Base-by-base conservation (phyloP, 2,888 invertebrate genomes). In the Agriopis aurantiaria region DNA sequence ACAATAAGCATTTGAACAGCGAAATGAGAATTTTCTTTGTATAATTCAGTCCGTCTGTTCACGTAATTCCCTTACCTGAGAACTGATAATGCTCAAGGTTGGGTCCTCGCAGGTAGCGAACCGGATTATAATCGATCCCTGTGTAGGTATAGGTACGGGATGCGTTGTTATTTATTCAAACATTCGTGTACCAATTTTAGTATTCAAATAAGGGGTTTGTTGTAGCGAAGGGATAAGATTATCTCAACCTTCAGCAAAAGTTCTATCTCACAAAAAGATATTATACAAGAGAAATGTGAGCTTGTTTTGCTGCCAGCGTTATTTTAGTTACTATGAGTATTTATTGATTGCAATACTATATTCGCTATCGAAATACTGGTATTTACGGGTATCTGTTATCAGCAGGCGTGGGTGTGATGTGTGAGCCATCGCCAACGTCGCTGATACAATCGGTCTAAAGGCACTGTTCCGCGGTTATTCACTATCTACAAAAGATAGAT, bases 91-190 rank as follows among this genome's bases (percentile, higher is more conserved):
- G 79, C 80, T 78, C 80, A 80, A 82, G 82, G 86, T 85, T 81
- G 85, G 84, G 81, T 65, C 82, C 78, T 81, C 81, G 88, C 92
- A 91, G 91, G 91, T 90, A 91, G 90, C 82, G 82, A 85, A 83
- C 84, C 84, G 85, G 85, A 87, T 88, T 88, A 86, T 86, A 88
- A 88, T 89, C 85, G 86, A 86, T 84, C 82, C 85, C 79, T 78
- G 73, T 80, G 72, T 79, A 79, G 80, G 75, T 78, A 75, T 80
- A 79, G 79, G 76, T 78, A 76, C 77, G 79, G 80, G 77, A 79
- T 81, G 80, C 81, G 72, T 78, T 79, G 80, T 82, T 78, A 78
- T 76, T 78, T 74, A 74, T 73, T 75, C 62, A 76, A 72, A 72
- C 65, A 72, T 71, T 57, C 63, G 68, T 69, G 61, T 72, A 62